phyloP scores from a whole-genome alignment of 2,113 vertebrate genomes.

The Columbina picui region DNA sequence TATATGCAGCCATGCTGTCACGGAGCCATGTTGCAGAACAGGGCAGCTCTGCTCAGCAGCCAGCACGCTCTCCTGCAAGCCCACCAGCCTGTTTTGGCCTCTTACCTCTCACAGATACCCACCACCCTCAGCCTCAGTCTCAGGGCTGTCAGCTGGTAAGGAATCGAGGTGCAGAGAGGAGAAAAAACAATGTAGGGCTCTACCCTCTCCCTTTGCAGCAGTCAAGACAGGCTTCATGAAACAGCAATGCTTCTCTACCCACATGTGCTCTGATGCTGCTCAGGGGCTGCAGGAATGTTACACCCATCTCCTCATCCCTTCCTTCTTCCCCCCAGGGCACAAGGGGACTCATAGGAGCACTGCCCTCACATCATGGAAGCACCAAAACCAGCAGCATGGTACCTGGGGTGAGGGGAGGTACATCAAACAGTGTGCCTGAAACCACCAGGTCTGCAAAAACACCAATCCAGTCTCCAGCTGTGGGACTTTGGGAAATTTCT shows the following conservation, averaged over 20 bases:
- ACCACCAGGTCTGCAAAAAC: accelerated
- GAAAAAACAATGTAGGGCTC: neutral
- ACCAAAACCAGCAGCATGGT: neutral
- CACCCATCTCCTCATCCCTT: neutral
- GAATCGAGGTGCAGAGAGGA: neutral
- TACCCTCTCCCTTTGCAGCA: neutral
- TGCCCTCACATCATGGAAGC: neutral
- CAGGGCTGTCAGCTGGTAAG: neutral
- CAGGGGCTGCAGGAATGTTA: neutral
- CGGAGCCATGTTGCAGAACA: neutral
- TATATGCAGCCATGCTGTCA: accelerated
- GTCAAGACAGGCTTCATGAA: neutral
- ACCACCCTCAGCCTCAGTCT: neutral
- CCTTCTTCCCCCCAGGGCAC: neutral
- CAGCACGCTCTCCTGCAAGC: accelerated
- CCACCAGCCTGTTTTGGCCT: accelerated
- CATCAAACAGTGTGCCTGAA: accelerated
- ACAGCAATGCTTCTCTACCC: neutral
- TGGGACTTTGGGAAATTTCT: neutral
- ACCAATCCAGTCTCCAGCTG: neutral
- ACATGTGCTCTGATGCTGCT: neutral
- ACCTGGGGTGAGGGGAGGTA: too few relatives aligned
- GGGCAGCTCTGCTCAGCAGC: neutral
- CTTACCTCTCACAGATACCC: neutral
- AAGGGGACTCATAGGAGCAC: neutral